Conservation (phyloP, 2,113 vertebrate genomes). For the Alligator mississippiensis region DNA sequence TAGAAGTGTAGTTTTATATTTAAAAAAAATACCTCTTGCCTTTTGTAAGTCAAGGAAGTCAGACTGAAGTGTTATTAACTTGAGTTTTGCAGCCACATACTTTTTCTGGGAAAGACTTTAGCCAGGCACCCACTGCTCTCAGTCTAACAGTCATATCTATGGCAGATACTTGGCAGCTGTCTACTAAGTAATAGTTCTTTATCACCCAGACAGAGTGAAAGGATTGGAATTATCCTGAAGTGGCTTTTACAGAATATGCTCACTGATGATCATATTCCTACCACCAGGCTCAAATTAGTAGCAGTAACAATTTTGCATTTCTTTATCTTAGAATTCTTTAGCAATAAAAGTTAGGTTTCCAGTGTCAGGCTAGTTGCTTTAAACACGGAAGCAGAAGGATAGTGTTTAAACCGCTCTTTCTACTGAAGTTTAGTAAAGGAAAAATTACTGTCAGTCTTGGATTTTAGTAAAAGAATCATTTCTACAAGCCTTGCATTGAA, state of each 20-base stretch:
- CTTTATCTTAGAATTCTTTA: background rate
- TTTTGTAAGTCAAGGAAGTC: background rate
- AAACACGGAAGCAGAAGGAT: background rate
- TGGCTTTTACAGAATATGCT: background rate
- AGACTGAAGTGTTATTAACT: rapidly evolving
- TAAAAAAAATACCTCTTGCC: too few species aligned
- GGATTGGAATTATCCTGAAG: rapidly evolving
- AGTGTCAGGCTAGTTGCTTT: rapidly evolving
- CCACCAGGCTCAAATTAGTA: background rate
- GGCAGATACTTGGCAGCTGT: rapidly evolving
- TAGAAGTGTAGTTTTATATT: background rate
- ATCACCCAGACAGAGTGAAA: background rate
- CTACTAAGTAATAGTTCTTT: rapidly evolving
- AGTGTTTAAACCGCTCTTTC: background rate
- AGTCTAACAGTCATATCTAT: rapidly evolving
- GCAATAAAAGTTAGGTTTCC: background rate
- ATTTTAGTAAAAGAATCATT: background rate
- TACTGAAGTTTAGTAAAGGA: rapidly evolving
- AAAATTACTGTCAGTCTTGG: rapidly evolving
- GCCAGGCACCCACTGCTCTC: background rate
- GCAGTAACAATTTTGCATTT: background rate
- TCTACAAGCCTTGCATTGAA: rapidly evolving
- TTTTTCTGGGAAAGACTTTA: too few species aligned
- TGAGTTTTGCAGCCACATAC: background rate
- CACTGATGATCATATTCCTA: rapidly evolving